A percentile compares a stretch with the other conserved stretches of the same genome.
phyloP scores from a whole-genome alignment of 2,113 vertebrate genomes.

The Bufo gargarizans region DNA sequence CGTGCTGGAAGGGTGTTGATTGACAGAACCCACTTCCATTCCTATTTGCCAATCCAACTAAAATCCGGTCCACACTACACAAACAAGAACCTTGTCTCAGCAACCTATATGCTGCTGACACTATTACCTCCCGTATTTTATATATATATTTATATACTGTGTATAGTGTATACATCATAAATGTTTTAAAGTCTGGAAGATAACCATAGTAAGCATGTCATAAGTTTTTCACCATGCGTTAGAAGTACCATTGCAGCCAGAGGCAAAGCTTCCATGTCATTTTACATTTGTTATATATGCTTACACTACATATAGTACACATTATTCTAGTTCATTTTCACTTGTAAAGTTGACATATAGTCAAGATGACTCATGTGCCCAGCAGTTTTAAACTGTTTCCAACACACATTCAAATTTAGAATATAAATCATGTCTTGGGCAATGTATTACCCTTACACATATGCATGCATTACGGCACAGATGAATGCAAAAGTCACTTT shows the following conservation, averaged over 20 bases:
- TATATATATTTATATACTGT: too few species aligned
- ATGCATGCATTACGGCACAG: not conserved
- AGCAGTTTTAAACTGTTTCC: not conserved
- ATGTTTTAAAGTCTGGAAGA: too few species aligned
- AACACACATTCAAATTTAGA: not conserved
- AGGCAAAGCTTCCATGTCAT: not conserved
- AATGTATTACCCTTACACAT: not conserved
- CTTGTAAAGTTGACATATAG: conserved; percentile 23
- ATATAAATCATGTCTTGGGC: not conserved
- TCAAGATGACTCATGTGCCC: conserved; percentile 6
- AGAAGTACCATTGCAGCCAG: not conserved
- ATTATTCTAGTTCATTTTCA: conserved; percentile 16
- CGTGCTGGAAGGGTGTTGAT: too few species aligned
- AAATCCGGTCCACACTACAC: too few species aligned
- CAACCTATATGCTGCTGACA: too few species aligned
- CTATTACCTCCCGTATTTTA: too few species aligned
- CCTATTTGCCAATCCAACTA: too few species aligned
- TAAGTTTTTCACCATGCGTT: not conserved
- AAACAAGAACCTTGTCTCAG: too few species aligned
- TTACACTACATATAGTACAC: not conserved
- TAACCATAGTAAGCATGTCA: too few species aligned
- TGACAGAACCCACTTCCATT: too few species aligned
- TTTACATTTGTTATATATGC: conserved; percentile 1
- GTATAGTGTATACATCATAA: too few species aligned
- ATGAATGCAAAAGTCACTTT: not conserved